Base-by-base conservation (phyloP, 1,140 invertebrate genomes). In the Globodera rostochiensis region DNA sequence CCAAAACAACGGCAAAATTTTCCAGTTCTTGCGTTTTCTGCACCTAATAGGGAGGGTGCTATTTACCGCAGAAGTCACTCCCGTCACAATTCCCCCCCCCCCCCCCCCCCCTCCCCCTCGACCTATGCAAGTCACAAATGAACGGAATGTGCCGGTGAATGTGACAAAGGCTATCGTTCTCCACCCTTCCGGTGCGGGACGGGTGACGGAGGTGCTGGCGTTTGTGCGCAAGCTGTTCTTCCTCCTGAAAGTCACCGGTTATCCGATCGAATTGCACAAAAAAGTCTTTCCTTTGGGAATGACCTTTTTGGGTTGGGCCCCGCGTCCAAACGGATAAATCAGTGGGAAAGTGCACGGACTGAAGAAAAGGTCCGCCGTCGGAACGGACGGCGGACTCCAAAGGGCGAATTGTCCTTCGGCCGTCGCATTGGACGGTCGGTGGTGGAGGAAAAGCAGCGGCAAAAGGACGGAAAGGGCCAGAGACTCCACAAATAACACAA, bases 101-200 rank as follows among this genome's bases (percentile, higher is more conserved):
- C 53, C 53, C 8, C 53, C 7, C 50, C 50, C 11, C 11, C 50
- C 0, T 4, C 7, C 7, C 50, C 50, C 11, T 64, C 36, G 3
- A 71, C 69, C 69, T 71, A 36, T 71, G 69, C 46, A 71, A 71
- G n/a, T 71, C 69, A 21, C 69, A 71, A 47, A 71, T 47, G 69
- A 71, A 71, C 9, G 69, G 69, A 3, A 71, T 36, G 36, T 36
- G 69, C n/a, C 25, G 25, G 36, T 71, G 45, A 11, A 71, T 11
- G 21, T 71, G 69, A 21, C 69, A 71, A 25, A 71, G 25, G 9
- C 21, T 25, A 71, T 36, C 25, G 46, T 36, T 19, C 21, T 4
- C 25, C 11, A 3, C 25, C 19, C 9, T 1, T 69, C 7, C n/a
- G 67, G 8, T 69, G 67, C 19, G 67, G 7, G 9, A 8, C 4